Evolutionary conservation across 1,140 invertebrate genomes (phyloP), one percentile per base, ranked within the genome.

Genomic region (Bemisia tabaci): DNA sequence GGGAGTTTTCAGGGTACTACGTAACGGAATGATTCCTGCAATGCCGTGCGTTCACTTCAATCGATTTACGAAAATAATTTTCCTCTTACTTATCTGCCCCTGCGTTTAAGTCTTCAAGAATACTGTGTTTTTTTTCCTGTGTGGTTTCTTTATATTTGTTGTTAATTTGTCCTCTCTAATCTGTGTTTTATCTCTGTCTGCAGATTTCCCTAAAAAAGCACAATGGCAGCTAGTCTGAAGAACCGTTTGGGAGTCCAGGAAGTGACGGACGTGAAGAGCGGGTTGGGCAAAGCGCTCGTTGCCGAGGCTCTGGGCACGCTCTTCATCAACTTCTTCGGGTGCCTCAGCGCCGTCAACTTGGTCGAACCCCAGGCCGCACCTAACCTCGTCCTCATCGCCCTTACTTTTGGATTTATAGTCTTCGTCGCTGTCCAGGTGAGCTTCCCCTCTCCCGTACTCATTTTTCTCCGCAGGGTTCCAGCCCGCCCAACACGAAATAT

Each of bases 291-390:
- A 60, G 68, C 89, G 0, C 77, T 94, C 2, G 74, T 91, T 0
- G 92, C 91, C 0, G 94, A 97, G 77, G 92, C 92, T 62, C 60
- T 90, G 70, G 92, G 93, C 21, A 94, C 90, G 62, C 73, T 91
- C 66, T 77, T 91, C 21, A 79, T 92, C 68, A 94, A 90, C 74
- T 85, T 89, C 75, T 90, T 90, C 73, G 93, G 90, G 17, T 95
- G 92, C 74, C 90, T 89, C 22, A 85, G 89, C 60, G 83, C 84
- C 73, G 75, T 84, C 62, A 82, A 80, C 70, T 69, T 81, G 59
- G 23, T 73, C 33, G 70, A 75, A 21, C 67, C 71, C 5, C 77
- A 75, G 59, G 71, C 77, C 2, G 77, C 82, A 26, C 78, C 78
- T 1, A 80, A 84, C 73, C 79, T 89, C 25, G 84, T 92, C 1